A percentile compares a stretch with the other conserved stretches of the same genome.
These are phyloP conservation scores for Bombyx huttoni DNA, from an alignment of 2,888 invertebrate genomes.

Conservation along the genomic window DNA sequence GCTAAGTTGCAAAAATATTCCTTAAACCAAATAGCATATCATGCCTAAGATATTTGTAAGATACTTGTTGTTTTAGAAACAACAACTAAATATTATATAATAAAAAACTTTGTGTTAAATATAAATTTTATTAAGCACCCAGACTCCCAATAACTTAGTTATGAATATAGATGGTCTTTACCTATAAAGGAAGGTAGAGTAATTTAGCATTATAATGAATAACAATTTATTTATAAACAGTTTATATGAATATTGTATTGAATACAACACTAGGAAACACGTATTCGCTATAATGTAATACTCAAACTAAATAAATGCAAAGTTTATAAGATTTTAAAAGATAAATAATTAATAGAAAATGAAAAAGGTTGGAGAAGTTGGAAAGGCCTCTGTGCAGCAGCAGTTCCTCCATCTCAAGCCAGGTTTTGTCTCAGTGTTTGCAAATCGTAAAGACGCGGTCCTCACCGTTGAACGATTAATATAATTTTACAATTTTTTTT, in stretches of 20 bases:
- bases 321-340: not conserved
- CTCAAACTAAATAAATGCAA: not conserved
- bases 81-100: constrained; percentile 3
- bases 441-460: no score
- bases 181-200: not conserved
- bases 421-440: no score
- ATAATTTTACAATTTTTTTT: no score
- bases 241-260: not conserved
- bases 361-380: no score
- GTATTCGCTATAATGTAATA: not conserved
- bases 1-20: no score
- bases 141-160: not conserved
- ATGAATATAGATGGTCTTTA: not conserved
- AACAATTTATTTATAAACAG: not conserved
- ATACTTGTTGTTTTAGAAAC: not conserved
- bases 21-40: no score
- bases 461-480: no score
- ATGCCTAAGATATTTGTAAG: no score
- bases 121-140: constrained; percentile 1
- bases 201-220: no score
- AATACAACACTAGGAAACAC: not conserved
- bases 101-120: constrained; percentile 3
- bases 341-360: no score
- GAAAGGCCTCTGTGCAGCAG: no score
- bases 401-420: no score